Conservation (phyloP, 1,140 invertebrate species). For the Lutraria rhynchaena region DNA sequence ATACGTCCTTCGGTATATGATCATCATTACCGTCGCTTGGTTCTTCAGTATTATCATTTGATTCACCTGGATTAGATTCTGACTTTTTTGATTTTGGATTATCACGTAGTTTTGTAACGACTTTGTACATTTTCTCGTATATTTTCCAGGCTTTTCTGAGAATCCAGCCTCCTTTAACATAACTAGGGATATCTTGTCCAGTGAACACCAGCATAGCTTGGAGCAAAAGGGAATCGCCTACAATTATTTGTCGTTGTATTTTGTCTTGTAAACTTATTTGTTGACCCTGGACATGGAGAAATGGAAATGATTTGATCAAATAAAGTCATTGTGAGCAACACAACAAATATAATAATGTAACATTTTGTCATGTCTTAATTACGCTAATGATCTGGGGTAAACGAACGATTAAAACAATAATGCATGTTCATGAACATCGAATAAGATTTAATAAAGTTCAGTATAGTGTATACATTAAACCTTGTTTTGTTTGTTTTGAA, state of each 20-base stretch:
- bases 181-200: conserved; percentile 87
- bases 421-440: too few species aligned
- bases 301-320: too few species aligned
- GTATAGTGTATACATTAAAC: too few species aligned
- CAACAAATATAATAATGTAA: too few species aligned
- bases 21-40: conserved; percentile 69
- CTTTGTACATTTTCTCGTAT: conserved; percentile 87
- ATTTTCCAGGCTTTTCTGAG: conserved; percentile 89
- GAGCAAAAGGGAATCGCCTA: conserved; percentile 88
- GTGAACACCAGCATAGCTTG: conserved; percentile 86
- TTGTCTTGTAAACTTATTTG: conserved; percentile 80
- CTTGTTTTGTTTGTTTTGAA: too few species aligned
- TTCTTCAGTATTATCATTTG: conserved; percentile 55
- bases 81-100: conserved; percentile 67
- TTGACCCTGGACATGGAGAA: conserved; percentile 61
- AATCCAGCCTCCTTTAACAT: conserved; percentile 88
- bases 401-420: too few species aligned
- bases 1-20: conserved; percentile 75
- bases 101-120: conserved; percentile 84
- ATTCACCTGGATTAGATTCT: conserved; percentile 52
- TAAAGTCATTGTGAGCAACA: too few species aligned
- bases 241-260: conserved; percentile 87
- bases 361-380: too few species aligned
- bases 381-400: too few species aligned
- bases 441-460: too few species aligned